Percentiles rank a stretch among this genome's conserved stretches.
Conservation (phyloP, 2,797 vertebrate species). For the Dallia pectoralis region DNA sequence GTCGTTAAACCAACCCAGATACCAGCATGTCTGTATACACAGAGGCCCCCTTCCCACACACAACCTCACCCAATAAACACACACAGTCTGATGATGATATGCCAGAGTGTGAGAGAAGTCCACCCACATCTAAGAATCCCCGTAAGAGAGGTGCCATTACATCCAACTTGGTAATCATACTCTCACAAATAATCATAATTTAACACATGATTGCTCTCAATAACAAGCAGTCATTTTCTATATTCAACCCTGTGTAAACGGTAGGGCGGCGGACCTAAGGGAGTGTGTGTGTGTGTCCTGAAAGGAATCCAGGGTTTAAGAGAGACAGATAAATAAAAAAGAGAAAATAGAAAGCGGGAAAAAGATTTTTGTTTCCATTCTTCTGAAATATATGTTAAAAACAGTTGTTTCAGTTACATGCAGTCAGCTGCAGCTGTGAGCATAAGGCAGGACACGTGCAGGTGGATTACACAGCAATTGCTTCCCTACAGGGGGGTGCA, state of each 20-base stretch:
- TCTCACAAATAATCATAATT: constrained; percentile 50
- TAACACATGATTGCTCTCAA: constrained; percentile 34
- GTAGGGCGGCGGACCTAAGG: neutral
- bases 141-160: constrained; percentile 42
- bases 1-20: constrained; percentile 34
- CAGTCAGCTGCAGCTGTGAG: too few species aligned
- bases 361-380: too few species aligned
- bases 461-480: too few species aligned
- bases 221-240: constrained; percentile 33
- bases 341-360: neutral
- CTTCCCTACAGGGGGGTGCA: too few species aligned
- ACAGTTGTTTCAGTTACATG: too few species aligned
- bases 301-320: neutral
- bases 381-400: too few species aligned
- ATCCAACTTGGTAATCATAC: constrained; percentile 36
- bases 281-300: constrained; percentile 2
- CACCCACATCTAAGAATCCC: constrained; percentile 34
- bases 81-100: constrained; percentile 1
- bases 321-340: neutral
- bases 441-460: too few species aligned
- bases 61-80: constrained; percentile 1
- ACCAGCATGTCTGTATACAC: constrained; percentile 35
- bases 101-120: constrained; percentile 19
- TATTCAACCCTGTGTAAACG: constrained; percentile 19
- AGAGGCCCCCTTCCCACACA: constrained; percentile 31